Base-by-base conservation (phyloP, 2,113 vertebrate genomes). In the Actinemys pallida region DNA sequence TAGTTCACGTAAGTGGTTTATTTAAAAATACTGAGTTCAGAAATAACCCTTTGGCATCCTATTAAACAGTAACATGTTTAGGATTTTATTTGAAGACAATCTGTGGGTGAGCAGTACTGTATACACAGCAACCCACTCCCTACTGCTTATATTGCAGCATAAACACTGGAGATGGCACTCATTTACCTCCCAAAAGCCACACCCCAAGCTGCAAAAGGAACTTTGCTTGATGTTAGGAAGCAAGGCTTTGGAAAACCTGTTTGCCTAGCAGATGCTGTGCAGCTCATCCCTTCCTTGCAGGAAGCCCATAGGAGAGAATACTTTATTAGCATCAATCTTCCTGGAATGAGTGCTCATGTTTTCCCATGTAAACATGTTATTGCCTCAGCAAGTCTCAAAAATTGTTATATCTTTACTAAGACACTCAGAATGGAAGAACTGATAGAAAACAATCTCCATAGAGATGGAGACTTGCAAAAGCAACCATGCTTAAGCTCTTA, bases 11-110 rank as follows among this genome's bases (percentile, higher is more conserved):
- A 88, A 94, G 88, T 50, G 17, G 13, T 24, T 52, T 88, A 80
- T 90, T 62, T 12, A 10, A 57, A 52, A 39, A 10, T 0, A 10
- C 3, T 8, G 42, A 88, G 31, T 86, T 90, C 50, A 82, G 50
- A 88, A 92, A 76, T 14, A 84, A 85, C 82, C 95, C 65, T 82
- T 80, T 50, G 86, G 84, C 56, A 97, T 75, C 13, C 42, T 24
- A 83, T 35, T 69, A 92, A 84, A 82, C 79, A 92, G 88, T 69
- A 50, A 83, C 83, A 27, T 42, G 80, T n/a, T 91, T 25, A 17
- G 0, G 86, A 42, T 2, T 93, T 92, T 53, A 88, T 62, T 59
- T 49, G 35, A 94, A 31, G 19, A 25, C 50, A 57, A 89, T 89
- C 83, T 92, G 81, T 20, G 88, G 90, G 59, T 59, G 79, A 13